These are phyloP conservation scores for Spea hammondii DNA, from an alignment of 2,797 vertebrate genomes.

Conservation along the genomic window DNA sequence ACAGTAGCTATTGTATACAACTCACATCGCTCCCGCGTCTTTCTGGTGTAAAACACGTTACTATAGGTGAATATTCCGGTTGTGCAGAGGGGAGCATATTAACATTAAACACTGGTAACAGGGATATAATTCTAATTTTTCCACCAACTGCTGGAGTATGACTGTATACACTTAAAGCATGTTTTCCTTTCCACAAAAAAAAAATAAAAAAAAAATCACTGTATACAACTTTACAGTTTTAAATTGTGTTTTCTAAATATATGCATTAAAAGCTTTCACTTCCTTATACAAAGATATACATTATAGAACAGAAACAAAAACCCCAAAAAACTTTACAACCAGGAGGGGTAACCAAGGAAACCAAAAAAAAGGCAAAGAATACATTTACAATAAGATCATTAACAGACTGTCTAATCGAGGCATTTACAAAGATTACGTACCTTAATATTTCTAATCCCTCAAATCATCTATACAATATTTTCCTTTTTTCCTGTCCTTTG, in stretches of 20 bases:
- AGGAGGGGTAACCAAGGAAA: conserved; percentile 64
- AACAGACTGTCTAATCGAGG: conserved; percentile 67
- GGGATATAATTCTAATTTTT: conserved; percentile 51
- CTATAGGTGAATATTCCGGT: no score
- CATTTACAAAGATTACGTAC: conserved; percentile 64
- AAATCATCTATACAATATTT: conserved; percentile 58
- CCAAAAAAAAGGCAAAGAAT: conserved; percentile 62
- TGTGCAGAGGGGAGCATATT: no score
- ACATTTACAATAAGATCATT: conserved; percentile 63
- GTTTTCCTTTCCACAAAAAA: conserved; percentile 61
- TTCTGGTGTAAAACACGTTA: no score
- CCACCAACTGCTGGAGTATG: conserved; percentile 65
- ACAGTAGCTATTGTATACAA: no score
- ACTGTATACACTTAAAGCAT: conserved; percentile 64
- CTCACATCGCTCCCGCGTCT: no score
- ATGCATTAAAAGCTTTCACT: conserved; percentile 66
- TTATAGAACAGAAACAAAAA: conserved; percentile 58
- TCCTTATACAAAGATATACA: conserved; percentile 67
- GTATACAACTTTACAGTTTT: conserved; percentile 64
- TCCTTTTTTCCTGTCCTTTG: conserved; percentile 53
- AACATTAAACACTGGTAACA: conserved; percentile 1
- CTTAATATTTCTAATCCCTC: conserved; percentile 55
- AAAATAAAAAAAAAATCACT: conserved; percentile 61
- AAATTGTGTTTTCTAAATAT: conserved; percentile 62
- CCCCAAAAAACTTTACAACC: conserved; percentile 59